Conservation (phyloP, 2,797 vertebrate species). For the Arnoldichthys spilopterus region DNA sequence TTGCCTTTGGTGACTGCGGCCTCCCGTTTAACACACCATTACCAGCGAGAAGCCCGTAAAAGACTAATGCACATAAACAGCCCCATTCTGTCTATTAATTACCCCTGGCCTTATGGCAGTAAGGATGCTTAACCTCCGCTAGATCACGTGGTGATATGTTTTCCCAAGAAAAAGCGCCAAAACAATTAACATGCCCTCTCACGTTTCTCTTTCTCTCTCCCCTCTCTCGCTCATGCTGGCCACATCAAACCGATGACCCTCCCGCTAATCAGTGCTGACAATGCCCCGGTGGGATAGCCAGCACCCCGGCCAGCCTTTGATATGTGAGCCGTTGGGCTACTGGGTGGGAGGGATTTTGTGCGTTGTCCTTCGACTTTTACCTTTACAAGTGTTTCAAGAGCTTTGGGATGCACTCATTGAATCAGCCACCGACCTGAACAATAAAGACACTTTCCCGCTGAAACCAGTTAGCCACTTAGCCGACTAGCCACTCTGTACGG, state of each 20-base stretch:
- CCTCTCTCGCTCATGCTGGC: constrained; percentile 64
- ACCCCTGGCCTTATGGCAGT: constrained; percentile 74
- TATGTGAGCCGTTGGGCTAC: constrained; percentile 52
- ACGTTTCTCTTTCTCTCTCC: constrained; percentile 84
- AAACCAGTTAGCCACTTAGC: not conserved
- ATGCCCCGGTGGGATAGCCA: constrained; percentile 71
- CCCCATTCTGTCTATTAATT: constrained; percentile 74
- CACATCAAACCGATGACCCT: constrained; percentile 79
- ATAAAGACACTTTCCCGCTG: not conserved
- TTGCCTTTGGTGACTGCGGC: constrained; percentile 30
- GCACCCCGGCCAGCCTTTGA: constrained; percentile 71
- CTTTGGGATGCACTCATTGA: constrained; percentile 9
- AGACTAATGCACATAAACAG: constrained; percentile 59
- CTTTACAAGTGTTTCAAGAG: constrained; percentile 33
- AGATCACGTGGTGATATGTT: constrained; percentile 89
- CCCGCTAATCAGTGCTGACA: constrained; percentile 78
- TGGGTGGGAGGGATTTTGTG: constrained; percentile 27
- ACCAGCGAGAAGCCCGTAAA: constrained; percentile 64
- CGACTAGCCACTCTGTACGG: not conserved
- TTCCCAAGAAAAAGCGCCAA: constrained; percentile 87
- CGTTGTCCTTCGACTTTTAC: constrained; percentile 31
- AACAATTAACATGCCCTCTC: constrained; percentile 90
- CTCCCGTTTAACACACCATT: constrained; percentile 67
- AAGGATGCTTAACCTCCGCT: constrained; percentile 80
- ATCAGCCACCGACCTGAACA: constrained; percentile 5